These are phyloP conservation scores for Calidris pygmaea DNA, from an alignment of 2,113 vertebrate species.

Conservation along the genomic window DNA sequence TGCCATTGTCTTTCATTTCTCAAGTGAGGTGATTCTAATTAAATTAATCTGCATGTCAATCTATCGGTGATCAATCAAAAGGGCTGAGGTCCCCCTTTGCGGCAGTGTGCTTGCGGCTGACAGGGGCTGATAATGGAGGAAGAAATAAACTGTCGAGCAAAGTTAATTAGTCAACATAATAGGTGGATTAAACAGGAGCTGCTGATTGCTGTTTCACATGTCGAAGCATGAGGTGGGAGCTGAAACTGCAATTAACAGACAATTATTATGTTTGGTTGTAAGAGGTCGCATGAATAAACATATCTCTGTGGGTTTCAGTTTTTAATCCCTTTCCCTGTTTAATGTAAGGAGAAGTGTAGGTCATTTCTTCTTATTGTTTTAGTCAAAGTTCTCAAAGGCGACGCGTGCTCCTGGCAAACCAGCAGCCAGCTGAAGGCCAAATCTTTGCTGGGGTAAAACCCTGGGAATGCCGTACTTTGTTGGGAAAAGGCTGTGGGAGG, in stretches of 20 bases:
- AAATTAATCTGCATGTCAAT: conserved; percentile 92
- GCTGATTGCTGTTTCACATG: conserved; percentile 82
- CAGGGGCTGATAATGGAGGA: conserved; percentile 87
- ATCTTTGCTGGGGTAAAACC: background rate
- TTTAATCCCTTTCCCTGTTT: conserved; percentile 75
- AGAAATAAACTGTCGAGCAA: conserved; percentile 85
- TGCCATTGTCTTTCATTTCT: conserved; percentile 87
- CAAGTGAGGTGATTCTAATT: conserved; percentile 91
- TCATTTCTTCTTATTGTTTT: conserved; percentile 78
- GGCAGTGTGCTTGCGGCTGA: conserved; percentile 80
- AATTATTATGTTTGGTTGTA: conserved; percentile 89
- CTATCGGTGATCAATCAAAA: conserved; percentile 89
- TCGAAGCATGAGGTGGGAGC: conserved; percentile 79
- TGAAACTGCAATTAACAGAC: conserved; percentile 84
- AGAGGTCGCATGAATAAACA: conserved; percentile 85
- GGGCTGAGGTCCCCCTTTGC: conserved; percentile 74
- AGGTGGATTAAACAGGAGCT: conserved; percentile 85
- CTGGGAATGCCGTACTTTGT: background rate
- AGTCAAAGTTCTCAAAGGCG: conserved; percentile 65
- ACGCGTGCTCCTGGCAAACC: background rate
- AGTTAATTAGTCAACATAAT: conserved; percentile 92
- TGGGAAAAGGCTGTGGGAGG: background rate
- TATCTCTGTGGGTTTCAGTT: conserved; percentile 78
- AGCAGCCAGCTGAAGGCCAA: background rate
- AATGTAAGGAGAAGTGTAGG: conserved; percentile 82